A percentile compares a stretch with the other conserved stretches of the same genome.
phyloP scores from a whole-genome alignment of 1,140 invertebrate species.

The Eciton burchellii region DNA sequence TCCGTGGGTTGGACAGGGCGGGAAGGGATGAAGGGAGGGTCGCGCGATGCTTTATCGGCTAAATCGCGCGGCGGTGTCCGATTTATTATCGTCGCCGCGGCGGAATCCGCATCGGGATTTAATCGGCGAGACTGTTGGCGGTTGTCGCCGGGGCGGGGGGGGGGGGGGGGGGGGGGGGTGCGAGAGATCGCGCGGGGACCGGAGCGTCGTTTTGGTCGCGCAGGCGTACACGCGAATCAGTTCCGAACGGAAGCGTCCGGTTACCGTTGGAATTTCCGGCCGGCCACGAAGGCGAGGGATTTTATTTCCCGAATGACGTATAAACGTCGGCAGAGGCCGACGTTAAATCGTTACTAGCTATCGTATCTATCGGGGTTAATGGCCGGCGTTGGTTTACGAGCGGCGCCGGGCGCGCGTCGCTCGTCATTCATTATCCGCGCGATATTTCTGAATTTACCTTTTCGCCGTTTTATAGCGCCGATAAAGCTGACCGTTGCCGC shows the following conservation, averaged over 20 bases:
- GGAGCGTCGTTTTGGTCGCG: no score
- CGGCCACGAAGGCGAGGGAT: not conserved
- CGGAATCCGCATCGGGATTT: constrained; percentile 34
- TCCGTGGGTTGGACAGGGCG: no score
- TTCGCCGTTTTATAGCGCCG: constrained; percentile 44
- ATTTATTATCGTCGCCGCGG: constrained; percentile 13
- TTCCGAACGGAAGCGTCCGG: constrained; percentile 34
- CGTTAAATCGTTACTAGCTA: constrained; percentile 62
- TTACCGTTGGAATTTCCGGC: constrained; percentile 31
- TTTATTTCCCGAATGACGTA: constrained; percentile 55
- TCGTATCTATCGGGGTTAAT: constrained; percentile 67
- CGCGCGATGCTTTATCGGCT: not conserved
- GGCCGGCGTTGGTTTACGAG: constrained; percentile 60
- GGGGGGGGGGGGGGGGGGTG: not conserved
- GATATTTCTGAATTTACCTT: constrained; percentile 56
- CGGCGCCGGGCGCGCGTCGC: constrained; percentile 47
- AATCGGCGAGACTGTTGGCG: no score
- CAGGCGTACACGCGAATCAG: not conserved
- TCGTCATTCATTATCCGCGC: constrained; percentile 56
- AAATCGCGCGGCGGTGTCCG: constrained; percentile 16
- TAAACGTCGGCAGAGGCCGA: constrained; percentile 53
- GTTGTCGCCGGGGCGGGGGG: not conserved
- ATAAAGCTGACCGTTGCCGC: constrained; percentile 5
- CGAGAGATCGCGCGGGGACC: no score
- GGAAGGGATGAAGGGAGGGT: not conserved